Evolutionary conservation across 2,888 invertebrate genomes (phyloP).

Genomic region (Hypomecis punctinalis): DNA sequence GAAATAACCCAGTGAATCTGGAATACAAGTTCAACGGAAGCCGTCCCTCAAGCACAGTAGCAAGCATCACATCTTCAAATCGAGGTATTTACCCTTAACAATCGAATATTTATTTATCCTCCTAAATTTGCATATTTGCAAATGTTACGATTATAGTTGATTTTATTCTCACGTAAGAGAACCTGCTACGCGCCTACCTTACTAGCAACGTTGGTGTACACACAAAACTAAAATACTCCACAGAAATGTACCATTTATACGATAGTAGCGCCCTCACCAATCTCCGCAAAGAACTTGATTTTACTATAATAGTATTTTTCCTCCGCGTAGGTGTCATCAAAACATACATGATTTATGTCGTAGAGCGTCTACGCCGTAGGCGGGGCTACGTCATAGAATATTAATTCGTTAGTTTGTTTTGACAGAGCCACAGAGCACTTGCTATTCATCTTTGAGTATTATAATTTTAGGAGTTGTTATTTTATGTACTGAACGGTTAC

Average conservation of each 20-base stretch:
- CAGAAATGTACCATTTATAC: neutral
- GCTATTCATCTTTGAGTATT: neutral
- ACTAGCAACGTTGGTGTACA: neutral
- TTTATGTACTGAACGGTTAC: neutral
- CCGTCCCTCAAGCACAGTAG: too few species aligned
- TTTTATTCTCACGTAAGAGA: neutral
- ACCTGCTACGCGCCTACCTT: neutral
- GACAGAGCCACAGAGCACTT: conserved; percentile 18
- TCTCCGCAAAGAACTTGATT: neutral
- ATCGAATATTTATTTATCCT: too few species aligned
- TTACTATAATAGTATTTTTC: neutral
- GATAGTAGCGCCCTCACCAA: neutral
- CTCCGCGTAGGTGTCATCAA: conserved; percentile 3
- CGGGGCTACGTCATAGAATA: conserved; percentile 39
- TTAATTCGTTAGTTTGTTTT: conserved; percentile 42
- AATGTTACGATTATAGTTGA: too few species aligned
- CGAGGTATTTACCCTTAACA: too few species aligned
- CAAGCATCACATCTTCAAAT: too few species aligned
- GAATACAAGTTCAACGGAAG: too few species aligned
- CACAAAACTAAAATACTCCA: neutral
- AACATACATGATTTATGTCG: conserved; percentile 18
- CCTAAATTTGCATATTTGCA: too few species aligned
- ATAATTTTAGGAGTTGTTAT: neutral
- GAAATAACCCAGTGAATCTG: too few species aligned
- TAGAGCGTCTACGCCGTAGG: conserved; percentile 44